Evolutionary conservation across 1,140 invertebrate species (phyloP), one percentile per base, ranked within the genome.

Genomic region (Psilanteris sp.): DNA sequence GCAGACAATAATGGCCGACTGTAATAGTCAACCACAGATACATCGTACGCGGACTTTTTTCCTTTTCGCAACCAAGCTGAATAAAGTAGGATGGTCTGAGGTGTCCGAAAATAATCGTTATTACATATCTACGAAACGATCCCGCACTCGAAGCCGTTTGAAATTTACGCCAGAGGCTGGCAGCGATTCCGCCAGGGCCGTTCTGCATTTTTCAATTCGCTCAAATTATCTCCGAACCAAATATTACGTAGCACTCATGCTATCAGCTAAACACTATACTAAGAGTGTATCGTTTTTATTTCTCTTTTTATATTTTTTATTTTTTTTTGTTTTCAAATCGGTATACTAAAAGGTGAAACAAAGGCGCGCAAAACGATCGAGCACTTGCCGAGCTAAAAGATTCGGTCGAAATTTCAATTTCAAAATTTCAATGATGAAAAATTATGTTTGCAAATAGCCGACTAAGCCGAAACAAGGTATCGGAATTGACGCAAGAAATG

Each of bases 31-130:
- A 50, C 48, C 54, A 32, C 37, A 39, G 41, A 62, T 41, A n/a
- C n/a, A n/a, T n/a, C 43, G 55, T 26, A 32, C 61, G 32, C 34
- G 26, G 34, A 15, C 31, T 22, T 37, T 57, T 31, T 20, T 37
- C n/a, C 31, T 27, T 10, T n/a, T n/a, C n/a, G n/a, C n/a, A n/a
- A n/a, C n/a, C n/a, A n/a, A n/a, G 5, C 36, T 7, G 46, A 10
- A 26, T 46, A 57, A 64, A 59, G 55, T 68, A 57, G 62, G 62
- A 54, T 14, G 62, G 24, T 15, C 57, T 48, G 29, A 64, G 61
- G 41, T 43, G 71, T 57, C 72, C 72, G 62, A 75, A 75, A 68
- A 75, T 75, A 75, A 75, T 75, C 72, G 55, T 75, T 75, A 75
- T 75, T 75, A 75, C 62, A 50, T 52, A 62, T 72, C 68, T 62